A percentile compares a stretch with the other conserved stretches of the same genome.
Conservation (phyloP, 2,888 invertebrate genomes). For the Drosophila siamana region DNA sequence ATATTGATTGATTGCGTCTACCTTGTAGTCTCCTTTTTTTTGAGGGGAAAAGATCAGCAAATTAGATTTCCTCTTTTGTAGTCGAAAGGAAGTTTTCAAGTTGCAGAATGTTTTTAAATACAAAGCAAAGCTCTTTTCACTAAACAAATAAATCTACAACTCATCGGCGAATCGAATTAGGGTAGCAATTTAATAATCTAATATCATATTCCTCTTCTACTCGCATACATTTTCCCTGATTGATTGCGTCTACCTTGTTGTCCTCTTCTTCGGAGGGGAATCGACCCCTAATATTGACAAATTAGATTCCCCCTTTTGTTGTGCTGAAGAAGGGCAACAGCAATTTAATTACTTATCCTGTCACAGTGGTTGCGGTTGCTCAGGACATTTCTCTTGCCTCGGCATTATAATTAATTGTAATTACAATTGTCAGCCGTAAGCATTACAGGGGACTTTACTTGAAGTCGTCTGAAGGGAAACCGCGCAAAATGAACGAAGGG, state of each 20-base stretch:
- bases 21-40: too few species aligned
- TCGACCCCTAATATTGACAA: conserved; percentile 3
- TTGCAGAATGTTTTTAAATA: too few species aligned
- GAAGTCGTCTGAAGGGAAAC: background rate
- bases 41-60: too few species aligned
- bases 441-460: background rate
- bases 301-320: background rate
- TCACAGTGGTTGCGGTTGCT: background rate
- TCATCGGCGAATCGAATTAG: too few species aligned
- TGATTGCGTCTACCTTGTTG: background rate
- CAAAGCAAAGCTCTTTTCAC: too few species aligned
- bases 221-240: background rate
- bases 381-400: background rate
- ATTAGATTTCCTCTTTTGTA: too few species aligned
- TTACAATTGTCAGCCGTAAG: conserved; percentile 9
- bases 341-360: conserved; percentile 10
- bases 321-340: background rate
- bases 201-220: too few species aligned
- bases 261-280: too few species aligned
- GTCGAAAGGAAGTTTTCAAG: too few species aligned
- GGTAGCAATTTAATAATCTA: too few species aligned
- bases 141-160: too few species aligned
- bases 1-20: too few species aligned
- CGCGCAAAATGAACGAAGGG: background rate
- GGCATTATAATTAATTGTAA: conserved; percentile 6